Evolutionary conservation across 2,888 invertebrate genomes (phyloP).

Genomic region (Anaspis maculata): DNA sequence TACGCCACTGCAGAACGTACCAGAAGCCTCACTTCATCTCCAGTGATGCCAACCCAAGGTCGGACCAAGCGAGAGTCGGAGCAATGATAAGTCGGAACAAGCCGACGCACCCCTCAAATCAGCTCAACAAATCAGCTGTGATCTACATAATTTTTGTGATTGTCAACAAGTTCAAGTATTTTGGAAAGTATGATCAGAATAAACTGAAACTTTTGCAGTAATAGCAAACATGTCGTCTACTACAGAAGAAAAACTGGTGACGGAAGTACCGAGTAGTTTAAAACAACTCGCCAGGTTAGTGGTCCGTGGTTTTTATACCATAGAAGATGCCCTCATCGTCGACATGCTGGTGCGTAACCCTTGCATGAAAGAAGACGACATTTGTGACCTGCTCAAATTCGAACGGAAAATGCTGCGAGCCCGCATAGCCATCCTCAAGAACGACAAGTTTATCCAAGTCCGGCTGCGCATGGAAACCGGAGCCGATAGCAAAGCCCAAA

Average conservation of each 20-base stretch:
- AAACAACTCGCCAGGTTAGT: conserved; percentile 88
- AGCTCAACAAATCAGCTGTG: too few species aligned
- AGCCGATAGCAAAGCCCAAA: conserved; percentile 86
- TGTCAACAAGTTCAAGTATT: too few species aligned
- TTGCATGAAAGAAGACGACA: conserved; percentile 88
- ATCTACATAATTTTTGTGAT: too few species aligned
- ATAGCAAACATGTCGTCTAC: too few species aligned
- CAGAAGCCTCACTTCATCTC: too few species aligned
- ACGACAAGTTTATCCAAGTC: conserved; percentile 90
- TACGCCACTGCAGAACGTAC: too few species aligned
- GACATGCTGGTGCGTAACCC: conserved; percentile 95
- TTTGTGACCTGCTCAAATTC: conserved; percentile 83
- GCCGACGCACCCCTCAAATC: too few species aligned
- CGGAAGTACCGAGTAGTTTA: conserved; percentile 88
- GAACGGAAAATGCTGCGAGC: conserved; percentile 90
- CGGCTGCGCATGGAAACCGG: conserved; percentile 93
- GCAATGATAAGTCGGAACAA: too few species aligned
- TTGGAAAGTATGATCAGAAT: too few species aligned
- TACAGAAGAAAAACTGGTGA: conserved; percentile 64
- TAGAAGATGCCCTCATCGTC: conserved; percentile 89
- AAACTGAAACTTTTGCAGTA: too few species aligned
- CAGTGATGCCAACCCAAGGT: too few species aligned
- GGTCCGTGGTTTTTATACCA: conserved; percentile 86
- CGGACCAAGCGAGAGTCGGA: too few species aligned
- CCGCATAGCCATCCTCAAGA: conserved; percentile 75